These are phyloP conservation scores for Lepus americanus DNA, from an alignment of 2,113 vertebrate species.

Conservation along the genomic window DNA sequence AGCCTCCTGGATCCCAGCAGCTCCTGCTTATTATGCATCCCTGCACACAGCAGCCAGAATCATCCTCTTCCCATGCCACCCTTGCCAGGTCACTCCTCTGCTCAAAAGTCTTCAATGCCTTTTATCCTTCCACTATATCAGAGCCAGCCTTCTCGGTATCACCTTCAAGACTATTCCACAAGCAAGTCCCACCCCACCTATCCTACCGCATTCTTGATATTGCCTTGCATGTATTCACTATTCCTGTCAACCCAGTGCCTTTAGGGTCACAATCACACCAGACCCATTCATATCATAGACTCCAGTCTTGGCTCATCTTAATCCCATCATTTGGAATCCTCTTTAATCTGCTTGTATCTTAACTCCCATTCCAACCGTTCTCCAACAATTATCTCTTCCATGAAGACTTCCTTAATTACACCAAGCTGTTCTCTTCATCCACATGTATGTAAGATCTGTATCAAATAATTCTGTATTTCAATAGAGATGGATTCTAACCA, in stretches of 20 bases:
- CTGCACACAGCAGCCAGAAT: neutral
- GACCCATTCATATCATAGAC: neutral
- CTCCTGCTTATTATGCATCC: neutral
- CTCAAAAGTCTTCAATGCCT: conserved; percentile 15
- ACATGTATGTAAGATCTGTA: neutral
- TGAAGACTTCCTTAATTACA: neutral
- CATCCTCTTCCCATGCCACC: neutral
- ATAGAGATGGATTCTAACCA: neutral
- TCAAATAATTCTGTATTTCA: neutral
- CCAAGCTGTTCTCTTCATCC: neutral
- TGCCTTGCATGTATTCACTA: neutral
- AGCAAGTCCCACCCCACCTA: neutral
- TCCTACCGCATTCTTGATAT: neutral
- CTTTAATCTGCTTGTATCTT: neutral
- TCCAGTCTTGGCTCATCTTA: neutral
- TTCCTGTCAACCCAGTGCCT: neutral
- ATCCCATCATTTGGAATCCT: neutral
- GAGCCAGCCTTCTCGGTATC: neutral
- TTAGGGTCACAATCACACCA: neutral
- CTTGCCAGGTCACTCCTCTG: neutral
- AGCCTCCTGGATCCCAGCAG: neutral
- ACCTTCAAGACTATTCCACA: neutral
- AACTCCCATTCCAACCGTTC: neutral
- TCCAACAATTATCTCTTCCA: neutral
- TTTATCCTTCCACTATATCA: neutral